Base-by-base conservation (phyloP, 2,888 invertebrate genomes). In the Junonia oenone region DNA sequence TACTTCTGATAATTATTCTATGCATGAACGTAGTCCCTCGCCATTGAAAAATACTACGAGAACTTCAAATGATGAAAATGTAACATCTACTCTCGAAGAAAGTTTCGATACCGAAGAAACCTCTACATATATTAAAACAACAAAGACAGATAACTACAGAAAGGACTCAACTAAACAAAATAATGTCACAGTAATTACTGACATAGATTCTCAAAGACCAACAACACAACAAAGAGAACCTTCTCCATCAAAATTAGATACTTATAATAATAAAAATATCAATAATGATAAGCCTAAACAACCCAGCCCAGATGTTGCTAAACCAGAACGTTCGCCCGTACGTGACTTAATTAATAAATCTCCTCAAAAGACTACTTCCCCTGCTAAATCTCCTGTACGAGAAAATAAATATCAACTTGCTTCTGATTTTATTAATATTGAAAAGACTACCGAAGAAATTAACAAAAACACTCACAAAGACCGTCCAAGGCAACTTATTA, bases 401-500 rank as follows among this genome's bases (percentile, higher is more conserved):
- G 76, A 79, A 38, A 67, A 58, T 2, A 81, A 79, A 64, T 70
- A 73, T 48, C 78, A 74, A 55, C 59, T 75, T 14, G 79, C 78
- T 1, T 70, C 72, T 14, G 78, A 88, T 17, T 87, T 88, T 57
- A 78, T 89, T 26, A 52, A 70, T 17, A 67, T 68, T 35, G 88
- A 89, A 61, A 79, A 51, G 68, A 72, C 64, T 19, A 73, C 65
- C 0, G 88, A 87, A 63, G 78, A 80, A 56, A 59, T 63, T 1
- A 78, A 75, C 58, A 84, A 79, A 63, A 76, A 68, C 50, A 64
- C 58, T 11, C 52, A 61, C n/a, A 83, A 74, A 58, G 76, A 78
- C 26, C 78, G 62, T 35, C 75, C 88, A 6, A 80, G 88, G 22
- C 87, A 85, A 63, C 71, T 89, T 4, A 63, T 84, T 1, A 90